Base-by-base conservation (phyloP, 2,888 invertebrate species). In the Dorcus hopei region DNA sequence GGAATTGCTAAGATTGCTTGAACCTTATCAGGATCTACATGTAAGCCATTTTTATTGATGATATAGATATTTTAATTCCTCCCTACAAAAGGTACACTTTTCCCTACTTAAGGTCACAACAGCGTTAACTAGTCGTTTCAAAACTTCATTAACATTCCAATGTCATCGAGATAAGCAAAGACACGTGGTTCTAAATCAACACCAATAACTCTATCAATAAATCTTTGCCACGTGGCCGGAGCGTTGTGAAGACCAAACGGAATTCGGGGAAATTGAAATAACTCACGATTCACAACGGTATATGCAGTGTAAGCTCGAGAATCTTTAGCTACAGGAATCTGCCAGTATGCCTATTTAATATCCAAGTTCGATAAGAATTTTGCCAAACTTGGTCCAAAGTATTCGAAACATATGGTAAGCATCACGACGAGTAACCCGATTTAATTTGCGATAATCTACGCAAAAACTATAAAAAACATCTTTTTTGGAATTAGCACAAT, bases 401-500 rank as follows among this genome's bases (percentile, higher is more conserved):
- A n/a, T n/a, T n/a, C n/a, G n/a, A n/a, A n/a, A n/a, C n/a, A 38
- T 69, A 66, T 0, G 65, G 74, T 0, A 74, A 38, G 71, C 68
- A 59, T 74, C 70, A 9, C 64, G 57, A 33, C 65, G 61, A 0
- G 72, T 71, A 0, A 73, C 69, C 4, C 45, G 42, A 54, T 74
- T 77, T 0, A 75, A 49, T 41, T 68, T 67, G 6, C 74, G 51
- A 42, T 63, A 71, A 52, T 74, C 73, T 0, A 72, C 65, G 43
- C 72, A n/a, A n/a, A n/a, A n/a, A n/a, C n/a, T n/a, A n/a, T n/a
- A n/a, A n/a, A n/a, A n/a, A 69, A 65, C 68, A 47, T 69, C 62
- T 67, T 62, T 49, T 58, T 58, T 39, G 14, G 48, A 14, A 68
- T 57, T 23, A 69, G 45, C 7, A 67, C 26, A 23, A 65, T 61